Evolutionary conservation across 2,888 invertebrate species (phyloP).

Genomic region (Dorcus hopei): DNA sequence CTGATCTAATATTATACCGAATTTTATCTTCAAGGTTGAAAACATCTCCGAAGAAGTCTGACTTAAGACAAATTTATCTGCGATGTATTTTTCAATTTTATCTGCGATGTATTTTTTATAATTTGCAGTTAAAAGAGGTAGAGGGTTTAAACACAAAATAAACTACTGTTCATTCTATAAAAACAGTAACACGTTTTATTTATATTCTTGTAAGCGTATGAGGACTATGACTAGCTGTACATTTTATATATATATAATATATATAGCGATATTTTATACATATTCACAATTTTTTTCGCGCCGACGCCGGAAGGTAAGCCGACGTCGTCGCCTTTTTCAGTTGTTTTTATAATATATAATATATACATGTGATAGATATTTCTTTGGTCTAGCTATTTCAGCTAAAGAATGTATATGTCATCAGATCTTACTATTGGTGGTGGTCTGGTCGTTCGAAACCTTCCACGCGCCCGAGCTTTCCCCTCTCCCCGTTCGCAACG

Average conservation of each 20-base stretch:
- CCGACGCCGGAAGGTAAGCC: slow-evolving; percentile 4
- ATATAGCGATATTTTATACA: slow-evolving; percentile 48
- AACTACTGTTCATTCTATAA: slow-evolving; percentile 50
- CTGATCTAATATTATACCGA: too few relatives aligned
- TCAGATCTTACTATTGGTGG: slow-evolving; percentile 23
- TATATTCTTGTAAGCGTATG: slow-evolving; percentile 47
- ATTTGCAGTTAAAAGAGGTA: background rate
- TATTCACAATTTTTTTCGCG: slow-evolving; percentile 48
- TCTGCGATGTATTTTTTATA: background rate
- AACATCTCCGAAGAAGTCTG: too few relatives aligned
- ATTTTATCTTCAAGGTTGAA: too few relatives aligned
- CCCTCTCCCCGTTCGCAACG: background rate
- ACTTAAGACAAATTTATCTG: too few relatives aligned
- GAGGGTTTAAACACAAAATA: slow-evolving; percentile 31
- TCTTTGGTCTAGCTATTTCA: slow-evolving; percentile 49
- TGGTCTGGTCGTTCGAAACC: slow-evolving; percentile 1
- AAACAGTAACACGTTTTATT: slow-evolving; percentile 53
- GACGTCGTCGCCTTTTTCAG: slow-evolving; percentile 11
- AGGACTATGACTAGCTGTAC: slow-evolving; percentile 53
- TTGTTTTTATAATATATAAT: slow-evolving; percentile 37
- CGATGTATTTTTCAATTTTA: too few relatives aligned
- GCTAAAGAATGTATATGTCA: slow-evolving; percentile 25
- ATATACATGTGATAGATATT: slow-evolving; percentile 48
- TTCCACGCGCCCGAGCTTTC: slow-evolving; percentile 18
- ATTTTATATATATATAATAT: slow-evolving; percentile 41